Percentiles rank a stretch among this genome's conserved stretches.
Evolutionary conservation across 1,140 invertebrate species (phyloP).

Genomic region (Cotesia glomerata): DNA sequence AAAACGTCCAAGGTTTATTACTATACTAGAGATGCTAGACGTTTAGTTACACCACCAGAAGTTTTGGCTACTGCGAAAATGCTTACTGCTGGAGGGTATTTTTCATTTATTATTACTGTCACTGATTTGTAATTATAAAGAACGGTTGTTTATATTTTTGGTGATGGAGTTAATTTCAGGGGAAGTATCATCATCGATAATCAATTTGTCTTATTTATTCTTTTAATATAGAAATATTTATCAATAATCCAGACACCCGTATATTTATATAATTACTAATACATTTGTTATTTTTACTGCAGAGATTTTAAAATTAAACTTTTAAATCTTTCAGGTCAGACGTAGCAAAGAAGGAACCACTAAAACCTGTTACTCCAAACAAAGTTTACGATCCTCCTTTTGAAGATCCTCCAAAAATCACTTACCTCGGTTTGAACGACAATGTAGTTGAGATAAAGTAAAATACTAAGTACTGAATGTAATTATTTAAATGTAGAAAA

Average conservation of each 20-base stretch:
- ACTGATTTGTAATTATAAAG: background rate
- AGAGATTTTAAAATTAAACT: background rate
- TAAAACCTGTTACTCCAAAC: slow-evolving; percentile 19
- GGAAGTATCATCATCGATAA: too few relatives aligned
- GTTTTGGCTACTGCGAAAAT: slow-evolving; percentile 55
- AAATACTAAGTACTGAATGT: background rate
- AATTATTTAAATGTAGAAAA: background rate
- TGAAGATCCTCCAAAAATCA: background rate
- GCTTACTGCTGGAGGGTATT: slow-evolving; percentile 27
- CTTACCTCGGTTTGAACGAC: background rate
- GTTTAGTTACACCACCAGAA: slow-evolving; percentile 73
- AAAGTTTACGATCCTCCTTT: slow-evolving; percentile 4
- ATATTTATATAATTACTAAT: too few relatives aligned
- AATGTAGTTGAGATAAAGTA: background rate
- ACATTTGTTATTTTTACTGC: too few relatives aligned
- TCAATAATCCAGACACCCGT: too few relatives aligned
- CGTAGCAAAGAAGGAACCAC: background rate
- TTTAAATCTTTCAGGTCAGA: slow-evolving; percentile 11
- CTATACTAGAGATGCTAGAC: slow-evolving; percentile 75
- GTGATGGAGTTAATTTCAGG: too few relatives aligned
- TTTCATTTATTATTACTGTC: background rate
- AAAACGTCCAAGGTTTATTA: slow-evolving; percentile 82
- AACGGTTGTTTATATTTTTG: too few relatives aligned
- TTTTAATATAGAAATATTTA: too few relatives aligned
- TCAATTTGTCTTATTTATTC: too few relatives aligned